Conservation (phyloP, 2,888 invertebrate species). For the Hesperia comma region DNA sequence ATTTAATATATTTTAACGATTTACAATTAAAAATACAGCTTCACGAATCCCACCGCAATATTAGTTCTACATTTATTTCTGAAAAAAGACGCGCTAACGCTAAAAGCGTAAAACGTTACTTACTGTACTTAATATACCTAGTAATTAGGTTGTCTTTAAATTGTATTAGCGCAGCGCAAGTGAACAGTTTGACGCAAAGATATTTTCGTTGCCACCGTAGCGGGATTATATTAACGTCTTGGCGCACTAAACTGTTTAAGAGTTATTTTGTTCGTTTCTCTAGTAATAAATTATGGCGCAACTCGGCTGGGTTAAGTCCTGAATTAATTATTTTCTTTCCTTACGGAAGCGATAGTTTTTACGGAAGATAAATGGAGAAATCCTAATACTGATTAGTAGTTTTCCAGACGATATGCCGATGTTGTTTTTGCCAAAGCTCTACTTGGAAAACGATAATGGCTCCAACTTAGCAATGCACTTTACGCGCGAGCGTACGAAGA, state of each 20-base stretch:
- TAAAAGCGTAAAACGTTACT: too few species aligned
- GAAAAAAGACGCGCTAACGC: too few species aligned
- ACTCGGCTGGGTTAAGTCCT: slow-evolving; percentile 42
- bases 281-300: slow-evolving; percentile 47
- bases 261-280: slow-evolving; percentile 45
- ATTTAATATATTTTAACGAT: too few species aligned
- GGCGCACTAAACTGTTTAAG: slow-evolving; percentile 44
- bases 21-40: too few species aligned
- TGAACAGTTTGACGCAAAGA: slow-evolving; percentile 27
- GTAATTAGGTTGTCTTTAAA: too few species aligned
- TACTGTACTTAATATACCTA: too few species aligned
- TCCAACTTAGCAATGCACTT: too few species aligned
- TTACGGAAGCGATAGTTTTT: slow-evolving; percentile 41
- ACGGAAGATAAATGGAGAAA: slow-evolving; percentile 38
- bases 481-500: too few species aligned
- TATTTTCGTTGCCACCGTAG: slow-evolving; percentile 41
- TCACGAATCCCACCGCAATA: too few species aligned
- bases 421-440: slow-evolving; percentile 29
- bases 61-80: too few species aligned
- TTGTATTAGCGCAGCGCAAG: too few species aligned
- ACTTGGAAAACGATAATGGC: neutral
- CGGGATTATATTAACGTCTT: slow-evolving; percentile 47
- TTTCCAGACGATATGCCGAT: slow-evolving; percentile 16
- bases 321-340: slow-evolving; percentile 50
- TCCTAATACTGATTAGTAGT: slow-evolving; percentile 33